These are phyloP conservation scores for Monodelphis domestica DNA, from an alignment of 2,797 vertebrate species.

Conservation along the genomic window DNA sequence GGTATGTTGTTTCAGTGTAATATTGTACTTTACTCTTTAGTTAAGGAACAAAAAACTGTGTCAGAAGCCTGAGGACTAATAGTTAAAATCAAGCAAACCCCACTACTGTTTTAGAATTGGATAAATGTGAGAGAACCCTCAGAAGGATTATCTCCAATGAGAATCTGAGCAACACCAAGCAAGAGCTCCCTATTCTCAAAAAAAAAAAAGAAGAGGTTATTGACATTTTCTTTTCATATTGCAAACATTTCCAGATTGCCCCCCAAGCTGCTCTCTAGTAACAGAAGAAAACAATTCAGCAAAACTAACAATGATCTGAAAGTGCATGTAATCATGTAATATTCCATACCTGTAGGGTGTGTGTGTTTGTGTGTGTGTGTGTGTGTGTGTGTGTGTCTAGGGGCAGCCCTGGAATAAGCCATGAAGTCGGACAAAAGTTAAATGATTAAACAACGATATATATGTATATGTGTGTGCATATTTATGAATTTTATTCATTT, in stretches of 20 bases:
- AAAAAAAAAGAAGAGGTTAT: too few relatives aligned
- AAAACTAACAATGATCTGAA: background rate
- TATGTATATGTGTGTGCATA: too few relatives aligned
- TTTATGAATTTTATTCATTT: too few relatives aligned
- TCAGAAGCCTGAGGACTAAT: background rate
- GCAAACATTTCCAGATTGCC: background rate
- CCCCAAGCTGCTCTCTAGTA: background rate
- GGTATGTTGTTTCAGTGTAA: slow-evolving; percentile 10
- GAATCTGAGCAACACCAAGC: background rate
- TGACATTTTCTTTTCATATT: background rate
- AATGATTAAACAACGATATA: background rate
- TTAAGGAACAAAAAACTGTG: background rate
- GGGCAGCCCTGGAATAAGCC: background rate
- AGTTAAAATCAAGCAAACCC: background rate
- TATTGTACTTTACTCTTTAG: background rate
- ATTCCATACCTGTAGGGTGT: background rate
- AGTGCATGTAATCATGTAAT: background rate
- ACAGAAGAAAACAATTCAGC: background rate
- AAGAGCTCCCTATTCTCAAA: background rate
- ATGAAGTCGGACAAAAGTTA: background rate
- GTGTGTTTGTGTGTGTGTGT: background rate
- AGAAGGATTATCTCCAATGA: background rate
- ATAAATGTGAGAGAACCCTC: background rate
- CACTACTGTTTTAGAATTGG: background rate
- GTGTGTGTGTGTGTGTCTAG: background rate